Evolutionary conservation across 2,113 vertebrate genomes (phyloP).

Genomic region (Seriola quinqueradiata): DNA sequence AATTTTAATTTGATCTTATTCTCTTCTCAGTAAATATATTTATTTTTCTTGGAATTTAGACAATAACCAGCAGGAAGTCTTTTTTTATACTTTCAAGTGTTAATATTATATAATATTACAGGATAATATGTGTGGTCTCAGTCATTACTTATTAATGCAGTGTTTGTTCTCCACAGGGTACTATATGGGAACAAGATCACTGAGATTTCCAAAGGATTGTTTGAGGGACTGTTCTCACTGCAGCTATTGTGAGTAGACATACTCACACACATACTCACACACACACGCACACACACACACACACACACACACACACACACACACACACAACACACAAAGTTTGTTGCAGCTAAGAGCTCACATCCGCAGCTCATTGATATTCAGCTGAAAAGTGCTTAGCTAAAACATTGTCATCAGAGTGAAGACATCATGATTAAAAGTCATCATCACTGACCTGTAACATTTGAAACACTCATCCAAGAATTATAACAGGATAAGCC

Average conservation of each 20-base stretch:
- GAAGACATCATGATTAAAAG: constrained; percentile 56
- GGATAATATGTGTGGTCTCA: constrained; percentile 1
- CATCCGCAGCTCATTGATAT: constrained; percentile 62
- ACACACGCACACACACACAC: constrained; percentile 35
- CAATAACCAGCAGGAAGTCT: not conserved
- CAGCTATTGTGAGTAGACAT: constrained; percentile 93
- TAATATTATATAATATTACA: not conserved
- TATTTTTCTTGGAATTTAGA: not conserved
- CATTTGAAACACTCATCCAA: constrained; percentile 42
- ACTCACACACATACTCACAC: constrained; percentile 21
- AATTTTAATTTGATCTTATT: not conserved
- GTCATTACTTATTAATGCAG: constrained; percentile 28
- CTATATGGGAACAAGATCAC: constrained; percentile 99
- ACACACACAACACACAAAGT: constrained; percentile 23
- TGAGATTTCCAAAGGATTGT: constrained; percentile 95
- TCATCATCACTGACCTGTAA: constrained; percentile 59
- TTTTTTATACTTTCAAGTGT: not conserved
- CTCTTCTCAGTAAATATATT: not conserved
- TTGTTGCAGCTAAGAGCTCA: constrained; percentile 22
- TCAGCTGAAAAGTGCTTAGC: constrained; percentile 54
- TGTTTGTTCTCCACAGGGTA: constrained; percentile 86
- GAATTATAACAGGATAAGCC: constrained; percentile 46
- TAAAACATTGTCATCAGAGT: constrained; percentile 55
- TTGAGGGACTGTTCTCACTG: constrained; percentile 96
- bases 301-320: constrained; percentile 22